phyloP scores from a whole-genome alignment of 2,888 invertebrate species.

The Xestia sexstrigata region DNA sequence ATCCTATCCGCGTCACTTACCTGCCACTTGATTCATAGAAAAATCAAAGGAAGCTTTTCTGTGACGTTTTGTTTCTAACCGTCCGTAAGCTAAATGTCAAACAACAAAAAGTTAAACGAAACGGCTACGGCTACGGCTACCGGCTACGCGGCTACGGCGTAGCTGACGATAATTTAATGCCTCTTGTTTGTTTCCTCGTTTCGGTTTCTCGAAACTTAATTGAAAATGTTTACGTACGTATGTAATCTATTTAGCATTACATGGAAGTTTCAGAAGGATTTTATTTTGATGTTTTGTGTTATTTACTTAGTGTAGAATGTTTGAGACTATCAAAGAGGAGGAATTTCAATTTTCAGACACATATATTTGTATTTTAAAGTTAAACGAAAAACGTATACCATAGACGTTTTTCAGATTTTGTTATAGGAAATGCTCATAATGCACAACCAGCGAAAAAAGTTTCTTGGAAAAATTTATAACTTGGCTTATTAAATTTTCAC shows the following conservation, averaged over 20 bases:
- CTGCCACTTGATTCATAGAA: no score
- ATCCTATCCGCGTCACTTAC: no score
- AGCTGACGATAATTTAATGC: conserved; percentile 31
- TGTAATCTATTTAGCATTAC: neutral
- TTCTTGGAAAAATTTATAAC: neutral
- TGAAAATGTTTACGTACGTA: neutral
- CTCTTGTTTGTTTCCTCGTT: conserved; percentile 25
- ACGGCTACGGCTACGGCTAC: no score
- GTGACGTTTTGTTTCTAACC: no score
- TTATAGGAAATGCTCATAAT: neutral
- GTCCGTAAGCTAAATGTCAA: no score
- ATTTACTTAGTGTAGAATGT: neutral
- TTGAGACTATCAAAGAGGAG: neutral
- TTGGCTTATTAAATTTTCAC: neutral
- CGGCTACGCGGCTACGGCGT: conserved; percentile 59
- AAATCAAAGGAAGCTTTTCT: no score
- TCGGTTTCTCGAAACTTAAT: conserved; percentile 1
- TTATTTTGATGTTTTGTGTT: neutral
- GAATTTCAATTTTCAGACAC: neutral
- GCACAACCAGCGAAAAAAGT: neutral
- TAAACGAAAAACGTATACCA: neutral
- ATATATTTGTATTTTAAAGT: neutral
- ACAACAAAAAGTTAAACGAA: no score
- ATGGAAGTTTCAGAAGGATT: neutral
- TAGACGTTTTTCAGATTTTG: neutral